phyloP scores from a whole-genome alignment of 1,140 invertebrate species.

The Lordiphosa clarofinis region DNA sequence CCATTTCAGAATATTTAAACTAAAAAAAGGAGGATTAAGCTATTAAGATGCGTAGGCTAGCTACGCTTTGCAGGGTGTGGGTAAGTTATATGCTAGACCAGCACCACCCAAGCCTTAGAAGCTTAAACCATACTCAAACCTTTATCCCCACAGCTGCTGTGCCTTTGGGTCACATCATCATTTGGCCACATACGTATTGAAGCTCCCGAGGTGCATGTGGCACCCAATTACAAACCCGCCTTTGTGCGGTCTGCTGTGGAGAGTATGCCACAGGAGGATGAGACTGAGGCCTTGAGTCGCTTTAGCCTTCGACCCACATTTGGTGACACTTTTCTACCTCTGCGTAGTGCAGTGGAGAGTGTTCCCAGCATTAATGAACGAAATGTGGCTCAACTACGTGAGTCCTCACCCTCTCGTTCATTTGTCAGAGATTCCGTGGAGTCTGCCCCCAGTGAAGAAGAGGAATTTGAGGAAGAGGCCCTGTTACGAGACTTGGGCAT shows the following conservation, averaged over 20 bases:
- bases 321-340: slow-evolving; percentile 79
- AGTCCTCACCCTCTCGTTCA: slow-evolving; percentile 38
- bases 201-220: slow-evolving; percentile 56
- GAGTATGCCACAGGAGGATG: slow-evolving; percentile 73
- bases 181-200: slow-evolving; percentile 62
- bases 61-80: slow-evolving; percentile 37
- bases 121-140: background rate
- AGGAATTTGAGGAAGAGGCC: slow-evolving; percentile 25
- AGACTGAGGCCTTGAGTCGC: slow-evolving; percentile 38
- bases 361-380: slow-evolving; percentile 79
- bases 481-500: slow-evolving; percentile 23
- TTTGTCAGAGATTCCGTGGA: slow-evolving; percentile 84
- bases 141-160: slow-evolving; percentile 28
- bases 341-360: slow-evolving; percentile 83
- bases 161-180: slow-evolving; percentile 16
- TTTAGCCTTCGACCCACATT: slow-evolving; percentile 50
- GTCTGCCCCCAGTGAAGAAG: slow-evolving; percentile 79
- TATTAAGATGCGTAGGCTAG: slow-evolving; percentile 38
- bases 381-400: slow-evolving; percentile 26
- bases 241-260: slow-evolving; percentile 83
- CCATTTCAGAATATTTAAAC: background rate
- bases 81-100: slow-evolving; percentile 31
- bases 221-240: slow-evolving; percentile 48
- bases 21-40: background rate
- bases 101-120: background rate